Evolutionary conservation across 2,113 vertebrate genomes (phyloP), one percentile per base, ranked within the genome.

Genomic region (Rhinogobius similis): DNA sequence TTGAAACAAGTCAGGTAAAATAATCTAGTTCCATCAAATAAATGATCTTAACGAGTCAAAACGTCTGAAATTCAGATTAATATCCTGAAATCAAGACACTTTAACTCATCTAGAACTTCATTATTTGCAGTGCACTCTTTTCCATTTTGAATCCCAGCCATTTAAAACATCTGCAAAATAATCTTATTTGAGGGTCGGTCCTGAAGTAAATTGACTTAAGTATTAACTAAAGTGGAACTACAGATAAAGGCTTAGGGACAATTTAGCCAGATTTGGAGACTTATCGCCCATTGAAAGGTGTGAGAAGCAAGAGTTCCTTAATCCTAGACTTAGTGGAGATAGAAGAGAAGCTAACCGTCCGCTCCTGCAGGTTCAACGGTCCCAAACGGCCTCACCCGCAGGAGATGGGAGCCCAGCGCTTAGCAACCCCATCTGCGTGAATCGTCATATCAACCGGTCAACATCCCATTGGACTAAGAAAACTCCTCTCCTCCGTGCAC

Each of bases 401-500:
- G 87, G 82, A 65, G 48, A 68, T 73, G 73, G 69, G 80, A 77
- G 76, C 62, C 50, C 3, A 16, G 72, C 79, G 89, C 91, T 88
- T 86, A 91, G 91, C 87, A 91, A 91, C 90, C 78, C 83, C 85
- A 79, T 83, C 83, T 84, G 80, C 83, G 83, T 75, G 73, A 75
- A 80, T 79, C 76, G 65, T 81, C 81, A 86, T 78, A 85, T 82
- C 75, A 89, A 81, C 88, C 79, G 79, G 86, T 80, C 68, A 82
- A 62, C 65, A 67, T 84, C 85, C 86, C 83, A 73, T 78, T 69
- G 78, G 83, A 74, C 68, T 77, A 11, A 10, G 36, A 74, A 58
- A 71, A 66, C 72, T 46, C n/a, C 55, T 59, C 73, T 62, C n/a
- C 18, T 41, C 56, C 7, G 52, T 39, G 44, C 72, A 39, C 36